Evolutionary conservation across 92 coral and sea anemone species (phyloP), one percentile per base, ranked within the genome.

Genomic region (Desmophyllum pertusum): DNA sequence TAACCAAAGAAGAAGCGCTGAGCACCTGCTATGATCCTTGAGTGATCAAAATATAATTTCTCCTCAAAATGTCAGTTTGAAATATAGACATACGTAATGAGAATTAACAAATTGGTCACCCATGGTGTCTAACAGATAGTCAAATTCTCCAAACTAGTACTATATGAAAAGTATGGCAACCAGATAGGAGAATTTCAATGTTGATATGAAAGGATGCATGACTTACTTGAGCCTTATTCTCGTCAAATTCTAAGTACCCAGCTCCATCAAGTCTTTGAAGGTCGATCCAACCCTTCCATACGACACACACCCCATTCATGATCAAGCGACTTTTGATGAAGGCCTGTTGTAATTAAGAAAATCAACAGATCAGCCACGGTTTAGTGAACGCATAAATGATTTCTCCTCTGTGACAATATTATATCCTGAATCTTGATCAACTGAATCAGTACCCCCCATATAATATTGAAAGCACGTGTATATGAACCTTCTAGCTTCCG

Each of bases 211-310:
- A 3, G 23, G 27, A 8, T n/a, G n/a, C n/a, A 63, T 29, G 62
- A 67, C 89, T 80, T 51, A 96, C 98, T 95, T 92, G 90, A 17
- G 99, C 98, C 81, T 82, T 92, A 37, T 91, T 97, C 45, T 96
- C 99, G 59, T 96, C 99, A 89, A 92, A 96, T 73, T 96, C 99
- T 30, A 96, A 81, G 75, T 90, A 96, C 3, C 99, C 99, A 31
- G 95, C 87, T 37, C 99, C 99, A 64, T 96, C 99, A 31, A 96
- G 80, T 87, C 99, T 81, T 66, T 96, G 99, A 17, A 96, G 87
- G 73, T 96, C 98, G 38, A 95, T 85, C 99, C 99, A 96, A 23
- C 99, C 99, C 88, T 92, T 96, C 93, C 93, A 96, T 43, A 89
- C 84, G 33, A 96, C 95, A 73, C 99, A 96, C 0, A 96, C 99